Evolutionary conservation across 92 coral and sea anemone genomes (phyloP), one percentile per base, ranked within the genome.

Genomic region (Parazoanthus darwini): DNA sequence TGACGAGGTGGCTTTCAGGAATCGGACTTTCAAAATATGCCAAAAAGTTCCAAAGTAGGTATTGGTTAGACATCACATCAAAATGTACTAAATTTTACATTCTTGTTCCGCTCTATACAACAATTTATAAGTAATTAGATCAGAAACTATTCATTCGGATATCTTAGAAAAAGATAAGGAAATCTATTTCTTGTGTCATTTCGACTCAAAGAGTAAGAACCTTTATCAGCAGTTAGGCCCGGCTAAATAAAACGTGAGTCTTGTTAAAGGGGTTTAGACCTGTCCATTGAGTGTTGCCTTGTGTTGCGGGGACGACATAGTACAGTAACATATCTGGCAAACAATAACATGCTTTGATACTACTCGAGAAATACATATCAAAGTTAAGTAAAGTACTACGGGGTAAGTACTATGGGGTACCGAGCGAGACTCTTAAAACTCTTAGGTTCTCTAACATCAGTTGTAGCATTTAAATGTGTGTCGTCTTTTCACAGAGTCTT

Each of bases 21-120:
- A 87, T 86, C 54, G 93, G 90, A 3, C 87, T 87, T 26, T 89
- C 88, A 90, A 90, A 90, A 80, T 87, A 90, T 73, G 89, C 80
- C 51, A 59, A 66, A 70, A 90, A 78, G 66, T 82, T 90, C 42
- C 85, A 87, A 82, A 87, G 93, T 90, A 82, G 26, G 91, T 89
- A 82, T 48, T 33, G 22, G 44, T 26, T 6, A 22, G 18, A 2
- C 15, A 37, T 72, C 15, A 70, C 33, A 71, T 9, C 4, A 36
- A 76, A 39, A 39, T 13, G 43, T 37, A 10, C 78, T 84, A 71
- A 70, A 35, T 84, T 26, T 18, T 20, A 48, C 67, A 80, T 46
- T 72, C 46, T 71, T 71, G 79, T 70, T 36, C 87, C 38, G n/a
- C 46, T 43, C 43, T 33, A 16, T 48, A 54, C 59, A 63, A 37